phyloP scores from a whole-genome alignment of 2,113 vertebrate genomes.

The Tretioscincus oriximinensis region DNA sequence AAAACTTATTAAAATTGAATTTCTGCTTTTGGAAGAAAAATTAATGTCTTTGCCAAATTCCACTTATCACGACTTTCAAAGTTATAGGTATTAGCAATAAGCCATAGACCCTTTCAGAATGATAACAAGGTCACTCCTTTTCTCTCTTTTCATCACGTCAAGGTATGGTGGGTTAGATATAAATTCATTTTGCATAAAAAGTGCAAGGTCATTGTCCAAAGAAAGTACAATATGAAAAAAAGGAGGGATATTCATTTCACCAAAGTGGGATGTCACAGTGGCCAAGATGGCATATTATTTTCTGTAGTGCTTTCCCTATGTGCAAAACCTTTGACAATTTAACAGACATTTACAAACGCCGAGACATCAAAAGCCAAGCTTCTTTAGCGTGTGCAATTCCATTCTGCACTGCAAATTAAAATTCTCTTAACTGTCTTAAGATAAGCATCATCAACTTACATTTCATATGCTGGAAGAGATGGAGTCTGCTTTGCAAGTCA shows the following conservation, averaged over 20 bases:
- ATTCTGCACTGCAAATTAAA: slow-evolving; percentile 56
- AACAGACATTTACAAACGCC: slow-evolving; percentile 42
- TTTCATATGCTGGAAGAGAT: slow-evolving; percentile 53
- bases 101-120: slow-evolving; percentile 11
- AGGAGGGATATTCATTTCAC: slow-evolving; percentile 43
- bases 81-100: slow-evolving; percentile 1
- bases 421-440: slow-evolving; percentile 48
- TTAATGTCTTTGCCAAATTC: not conserved
- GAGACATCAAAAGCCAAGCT: slow-evolving; percentile 48
- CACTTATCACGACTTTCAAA: slow-evolving; percentile 9
- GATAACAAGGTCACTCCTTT: not conserved
- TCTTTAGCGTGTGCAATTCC: slow-evolving; percentile 50
- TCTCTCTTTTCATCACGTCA: slow-evolving; percentile 6
- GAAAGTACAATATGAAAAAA: not conserved
- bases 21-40: not conserved
- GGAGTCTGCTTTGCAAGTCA: slow-evolving; percentile 58
- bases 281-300: slow-evolving; percentile 42
- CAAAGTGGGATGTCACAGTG: slow-evolving; percentile 48
- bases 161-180: not conserved
- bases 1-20: too few relatives aligned
- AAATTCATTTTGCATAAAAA: not conserved
- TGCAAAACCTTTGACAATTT: slow-evolving; percentile 53
- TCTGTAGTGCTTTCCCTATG: slow-evolving; percentile 25
- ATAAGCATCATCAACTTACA: slow-evolving; percentile 52
- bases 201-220: slow-evolving; percentile 17